A percentile compares a stretch with the other conserved stretches of the same genome.
These are phyloP conservation scores for Yponomeuta plumbellus DNA, from an alignment of 2,888 invertebrate species.

Conservation along the genomic window DNA sequence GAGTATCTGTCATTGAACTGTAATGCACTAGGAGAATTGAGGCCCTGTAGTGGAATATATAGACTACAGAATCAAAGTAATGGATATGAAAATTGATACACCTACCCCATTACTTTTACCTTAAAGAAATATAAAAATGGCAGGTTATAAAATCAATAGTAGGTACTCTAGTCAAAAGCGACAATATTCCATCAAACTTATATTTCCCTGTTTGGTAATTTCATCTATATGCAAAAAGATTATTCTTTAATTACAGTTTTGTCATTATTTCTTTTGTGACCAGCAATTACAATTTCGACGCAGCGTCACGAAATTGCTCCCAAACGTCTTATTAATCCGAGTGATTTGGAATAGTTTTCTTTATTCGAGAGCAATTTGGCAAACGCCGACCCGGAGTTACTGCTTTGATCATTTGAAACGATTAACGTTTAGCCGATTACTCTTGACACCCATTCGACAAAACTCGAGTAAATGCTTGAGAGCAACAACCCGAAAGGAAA, in stretches of 20 bases:
- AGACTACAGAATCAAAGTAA: too few relatives aligned
- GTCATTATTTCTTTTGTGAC: not conserved
- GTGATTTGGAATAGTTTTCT: constrained; percentile 7
- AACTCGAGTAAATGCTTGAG: not conserved
- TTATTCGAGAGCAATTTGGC: constrained; percentile 7
- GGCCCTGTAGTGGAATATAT: too few relatives aligned
- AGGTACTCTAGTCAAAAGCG: too few relatives aligned
- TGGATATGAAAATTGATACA: too few relatives aligned
- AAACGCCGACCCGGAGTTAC: not conserved
- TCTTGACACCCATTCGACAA: not conserved
- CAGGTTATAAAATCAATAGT: too few relatives aligned
- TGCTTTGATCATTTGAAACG: not conserved
- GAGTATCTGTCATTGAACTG: too few relatives aligned
- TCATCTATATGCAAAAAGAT: too few relatives aligned
- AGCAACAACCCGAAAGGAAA: not conserved
- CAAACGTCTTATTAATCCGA: not conserved
- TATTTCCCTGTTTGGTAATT: too few relatives aligned
- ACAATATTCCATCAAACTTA: too few relatives aligned
- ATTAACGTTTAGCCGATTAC: not conserved
- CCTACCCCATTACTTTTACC: too few relatives aligned
- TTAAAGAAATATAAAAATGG: too few relatives aligned
- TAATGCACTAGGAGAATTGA: too few relatives aligned
- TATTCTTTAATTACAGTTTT: not conserved
- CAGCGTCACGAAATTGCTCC: not conserved
- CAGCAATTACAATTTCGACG: not conserved